Evolutionary conservation across 2,113 vertebrate genomes (phyloP).

Genomic region (Poeciliopsis prolifica): DNA sequence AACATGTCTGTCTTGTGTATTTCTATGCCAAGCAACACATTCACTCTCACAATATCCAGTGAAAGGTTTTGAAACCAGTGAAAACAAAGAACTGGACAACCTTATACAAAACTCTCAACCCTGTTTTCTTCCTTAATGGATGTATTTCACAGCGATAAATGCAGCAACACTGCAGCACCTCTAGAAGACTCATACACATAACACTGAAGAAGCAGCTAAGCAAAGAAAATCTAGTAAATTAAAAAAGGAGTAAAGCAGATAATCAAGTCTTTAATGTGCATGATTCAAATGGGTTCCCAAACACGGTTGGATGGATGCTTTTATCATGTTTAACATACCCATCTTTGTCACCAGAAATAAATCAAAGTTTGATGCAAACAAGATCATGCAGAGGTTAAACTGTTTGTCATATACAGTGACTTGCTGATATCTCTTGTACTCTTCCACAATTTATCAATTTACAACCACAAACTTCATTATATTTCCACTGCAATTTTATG

Average conservation of each 20-base stretch:
- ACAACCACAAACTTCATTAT: not conserved
- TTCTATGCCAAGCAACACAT: not conserved
- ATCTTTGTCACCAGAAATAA: conserved; percentile 5
- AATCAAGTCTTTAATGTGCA: conserved; percentile 49
- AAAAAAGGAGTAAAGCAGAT: conserved; percentile 60
- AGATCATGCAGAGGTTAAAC: not conserved
- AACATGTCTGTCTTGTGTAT: conserved; percentile 28
- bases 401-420: not conserved
- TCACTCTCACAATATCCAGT: conserved; percentile 16
- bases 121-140: conserved; percentile 20
- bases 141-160: conserved; percentile 14
- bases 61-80: conserved; percentile 1
- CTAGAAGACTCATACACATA: conserved; percentile 24
- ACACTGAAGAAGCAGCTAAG: conserved; percentile 16
- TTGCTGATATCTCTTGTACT: not conserved
- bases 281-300: conserved; percentile 30
- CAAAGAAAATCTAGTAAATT: conserved; percentile 64
- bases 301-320: not conserved
- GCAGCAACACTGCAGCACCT: conserved; percentile 1
- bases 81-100: not conserved
- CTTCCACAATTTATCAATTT: too few species aligned
- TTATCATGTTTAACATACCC: conserved; percentile 17
- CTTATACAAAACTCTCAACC: conserved; percentile 13
- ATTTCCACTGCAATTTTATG: not conserved
- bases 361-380: not conserved